A percentile compares a stretch with the other conserved stretches of the same genome.
Evolutionary conservation across 1,140 invertebrate species (phyloP).

Genomic region (Drosophila tropicalis): DNA sequence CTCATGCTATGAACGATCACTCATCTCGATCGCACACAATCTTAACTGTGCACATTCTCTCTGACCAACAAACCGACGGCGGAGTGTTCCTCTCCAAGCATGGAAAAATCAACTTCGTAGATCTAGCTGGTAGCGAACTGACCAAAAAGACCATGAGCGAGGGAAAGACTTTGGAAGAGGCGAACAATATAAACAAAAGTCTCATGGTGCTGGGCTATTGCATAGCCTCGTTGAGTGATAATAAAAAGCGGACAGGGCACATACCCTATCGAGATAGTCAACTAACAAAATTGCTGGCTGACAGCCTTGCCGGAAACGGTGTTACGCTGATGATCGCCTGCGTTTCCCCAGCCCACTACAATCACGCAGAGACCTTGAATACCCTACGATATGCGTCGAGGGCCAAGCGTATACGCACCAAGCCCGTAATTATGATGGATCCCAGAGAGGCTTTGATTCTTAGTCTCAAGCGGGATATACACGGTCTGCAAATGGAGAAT

Average conservation of each 20-base stretch:
- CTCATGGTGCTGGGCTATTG: slow-evolving; percentile 98
- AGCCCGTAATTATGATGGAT: slow-evolving; percentile 97
- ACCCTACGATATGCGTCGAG: slow-evolving; percentile 94
- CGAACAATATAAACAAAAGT: slow-evolving; percentile 98
- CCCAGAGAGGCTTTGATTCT: slow-evolving; percentile 95
- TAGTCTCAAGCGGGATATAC: slow-evolving; percentile 94
- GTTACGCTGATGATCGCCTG: slow-evolving; percentile 98
- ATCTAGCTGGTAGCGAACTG: slow-evolving; percentile 97
- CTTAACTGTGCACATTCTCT: slow-evolving; percentile 93
- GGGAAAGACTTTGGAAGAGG: slow-evolving; percentile 95
- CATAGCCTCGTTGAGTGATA: slow-evolving; percentile 94
- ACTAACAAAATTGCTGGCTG: slow-evolving; percentile 95
- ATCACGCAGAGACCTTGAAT: slow-evolving; percentile 95
- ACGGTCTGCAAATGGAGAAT: slow-evolving; percentile 95
- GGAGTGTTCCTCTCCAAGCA: slow-evolving; percentile 92
- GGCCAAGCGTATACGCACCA: slow-evolving; percentile 94
- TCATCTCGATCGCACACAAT: slow-evolving; percentile 98
- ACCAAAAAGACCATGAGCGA: slow-evolving; percentile 96
- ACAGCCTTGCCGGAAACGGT: slow-evolving; percentile 97
- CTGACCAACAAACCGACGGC: slow-evolving; percentile 92
- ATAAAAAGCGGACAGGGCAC: slow-evolving; percentile 91
- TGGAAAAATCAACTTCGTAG: slow-evolving; percentile 97
- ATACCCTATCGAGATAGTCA: slow-evolving; percentile 97
- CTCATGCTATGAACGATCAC: slow-evolving; percentile 98
- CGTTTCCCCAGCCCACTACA: slow-evolving; percentile 93